phyloP scores from a whole-genome alignment of 2,888 invertebrate species.

The Ennomos quercinarius region DNA sequence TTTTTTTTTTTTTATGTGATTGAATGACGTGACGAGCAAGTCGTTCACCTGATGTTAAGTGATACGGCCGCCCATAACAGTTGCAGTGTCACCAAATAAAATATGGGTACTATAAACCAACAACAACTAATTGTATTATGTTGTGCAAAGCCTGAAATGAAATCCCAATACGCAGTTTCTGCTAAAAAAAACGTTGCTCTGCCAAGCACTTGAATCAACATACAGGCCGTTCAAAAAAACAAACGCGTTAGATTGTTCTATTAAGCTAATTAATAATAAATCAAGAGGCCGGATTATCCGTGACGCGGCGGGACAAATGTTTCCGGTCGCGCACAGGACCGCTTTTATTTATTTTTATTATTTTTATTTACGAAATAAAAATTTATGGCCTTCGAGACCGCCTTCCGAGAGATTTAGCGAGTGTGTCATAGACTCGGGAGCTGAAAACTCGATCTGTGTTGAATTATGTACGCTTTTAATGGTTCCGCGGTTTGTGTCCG shows the following conservation, averaged over 20 bases:
- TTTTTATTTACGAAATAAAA: conserved; percentile 82
- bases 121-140: too few species aligned
- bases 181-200: background rate
- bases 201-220: conserved; percentile 23
- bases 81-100: too few species aligned
- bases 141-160: too few species aligned
- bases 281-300: conserved; percentile 77
- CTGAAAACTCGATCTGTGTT: conserved; percentile 74
- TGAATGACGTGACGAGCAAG: too few species aligned
- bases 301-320: conserved; percentile 81
- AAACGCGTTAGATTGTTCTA: conserved; percentile 60
- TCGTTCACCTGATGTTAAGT: too few species aligned
- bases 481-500: conserved; percentile 66
- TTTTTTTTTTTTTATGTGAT: too few species aligned
- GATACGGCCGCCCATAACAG: too few species aligned
- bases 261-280: conserved; percentile 83
- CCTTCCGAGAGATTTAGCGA: conserved; percentile 83
- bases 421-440: conserved; percentile 79
- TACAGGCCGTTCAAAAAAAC: conserved; percentile 48
- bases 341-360: conserved; percentile 81
- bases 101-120: too few species aligned
- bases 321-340: conserved; percentile 73
- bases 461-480: conserved; percentile 79
- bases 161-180: background rate
- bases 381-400: conserved; percentile 79